Base-by-base conservation (phyloP, 2,888 invertebrate genomes). In the Heliconius erato region DNA sequence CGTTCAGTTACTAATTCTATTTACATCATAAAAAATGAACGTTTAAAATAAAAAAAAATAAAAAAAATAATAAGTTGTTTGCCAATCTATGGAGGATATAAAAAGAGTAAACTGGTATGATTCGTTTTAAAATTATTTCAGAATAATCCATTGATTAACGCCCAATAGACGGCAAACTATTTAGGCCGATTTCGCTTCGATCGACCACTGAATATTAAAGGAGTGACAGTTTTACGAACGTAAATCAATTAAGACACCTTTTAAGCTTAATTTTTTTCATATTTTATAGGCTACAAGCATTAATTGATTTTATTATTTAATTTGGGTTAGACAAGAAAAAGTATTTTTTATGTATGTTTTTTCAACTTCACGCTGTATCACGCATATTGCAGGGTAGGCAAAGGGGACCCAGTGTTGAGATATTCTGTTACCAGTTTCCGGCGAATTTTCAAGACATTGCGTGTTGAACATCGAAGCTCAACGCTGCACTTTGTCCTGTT, bases 141-240 rank as follows among this genome's bases (percentile, higher is more conserved):
- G 65, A 71, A 77, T 85, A 85, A 85, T 86, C 79, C 77, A 85
- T 87, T 88, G 87, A 88, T 88, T 87, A 87, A 81, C 77, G 85
- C 86, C 84, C 82, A 86, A 82, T 83, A 86, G 84, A 82, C 86
- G 78, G 82, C 69, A 80, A 85, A 74, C 91, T 91, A 92, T 94
- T 93, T 89, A 93, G 94, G 94, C 85, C 93, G 94, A 94, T 94
- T 94, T 94, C 94, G 91, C 94, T 90, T 74, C 79, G 84, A 79
- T 86, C 91, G 91, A 86, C 79, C 44, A 72, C 84, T 85, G 94
- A 91, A 94, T 94, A 92, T 88, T 91, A 92, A 94, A 86, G 72
- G 84, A 78, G 85, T 83, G 77, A 74, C 63, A 80, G 80, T 83
- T 83, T 84, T 86, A 85, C 83, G 85, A 85, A 82, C 80, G 83